phyloP scores from a whole-genome alignment of 2,113 vertebrate genomes.

The Anhinga rufa region DNA sequence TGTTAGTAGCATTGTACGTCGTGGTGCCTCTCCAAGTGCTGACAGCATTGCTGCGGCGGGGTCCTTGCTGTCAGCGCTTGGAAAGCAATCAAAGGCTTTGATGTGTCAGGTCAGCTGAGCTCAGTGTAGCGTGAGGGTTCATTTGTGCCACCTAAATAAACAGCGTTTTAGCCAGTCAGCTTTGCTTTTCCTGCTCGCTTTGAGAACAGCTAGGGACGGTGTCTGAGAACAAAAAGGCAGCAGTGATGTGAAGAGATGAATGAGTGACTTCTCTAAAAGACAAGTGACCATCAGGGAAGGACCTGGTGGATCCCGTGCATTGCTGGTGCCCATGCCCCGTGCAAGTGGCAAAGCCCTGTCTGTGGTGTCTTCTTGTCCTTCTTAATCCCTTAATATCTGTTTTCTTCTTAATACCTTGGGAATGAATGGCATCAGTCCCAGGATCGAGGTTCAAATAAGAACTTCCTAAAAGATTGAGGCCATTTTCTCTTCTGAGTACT shows the following conservation, averaged over 20 bases:
- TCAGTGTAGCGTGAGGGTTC: not conserved
- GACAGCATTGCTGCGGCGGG: not conserved
- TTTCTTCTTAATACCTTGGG: not conserved
- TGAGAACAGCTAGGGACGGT: not conserved
- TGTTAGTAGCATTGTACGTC: fast-evolving
- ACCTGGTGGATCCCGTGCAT: not conserved
- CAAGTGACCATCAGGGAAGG: not conserved
- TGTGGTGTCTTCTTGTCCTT: not conserved
- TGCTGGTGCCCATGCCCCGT: not conserved
- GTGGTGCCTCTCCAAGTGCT: not conserved
- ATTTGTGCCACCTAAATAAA: constrained; percentile 23
- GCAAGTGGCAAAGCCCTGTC: not conserved
- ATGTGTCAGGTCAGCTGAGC: constrained; percentile 42
- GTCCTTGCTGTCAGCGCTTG: not conserved
- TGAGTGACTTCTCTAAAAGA: not conserved
- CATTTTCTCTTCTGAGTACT: not conserved
- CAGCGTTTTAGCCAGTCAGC: not conserved
- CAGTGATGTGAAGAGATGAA: not conserved
- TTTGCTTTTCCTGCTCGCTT: not conserved
- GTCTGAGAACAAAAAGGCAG: not conserved
- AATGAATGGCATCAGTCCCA: not conserved
- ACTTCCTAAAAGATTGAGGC: not conserved
- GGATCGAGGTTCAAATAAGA: not conserved
- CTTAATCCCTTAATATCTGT: not conserved
- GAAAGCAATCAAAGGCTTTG: not conserved